phyloP scores from a whole-genome alignment of 2,113 vertebrate species.

The Lophius piscatorius region DNA sequence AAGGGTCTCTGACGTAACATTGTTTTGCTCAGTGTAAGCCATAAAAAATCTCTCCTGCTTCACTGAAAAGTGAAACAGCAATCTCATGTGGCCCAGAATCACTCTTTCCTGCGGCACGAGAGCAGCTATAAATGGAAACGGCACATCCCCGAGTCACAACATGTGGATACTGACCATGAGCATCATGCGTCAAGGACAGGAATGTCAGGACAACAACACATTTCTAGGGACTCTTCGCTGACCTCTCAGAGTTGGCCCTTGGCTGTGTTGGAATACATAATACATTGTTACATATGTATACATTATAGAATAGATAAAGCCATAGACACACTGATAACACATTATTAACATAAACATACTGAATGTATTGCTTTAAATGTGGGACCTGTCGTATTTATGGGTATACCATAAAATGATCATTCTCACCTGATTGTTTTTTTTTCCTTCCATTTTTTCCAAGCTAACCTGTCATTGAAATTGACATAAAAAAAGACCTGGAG shows the following conservation, averaged over 20 bases:
- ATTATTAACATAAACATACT: conserved; percentile 57
- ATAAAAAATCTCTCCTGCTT: conserved; percentile 31
- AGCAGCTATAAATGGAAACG: conserved; percentile 51
- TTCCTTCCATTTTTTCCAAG: conserved; percentile 30
- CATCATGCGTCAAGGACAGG: conserved; percentile 53
- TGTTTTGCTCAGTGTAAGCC: conserved; percentile 55
- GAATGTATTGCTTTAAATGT: conserved; percentile 76
- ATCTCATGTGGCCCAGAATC: conserved; percentile 48
- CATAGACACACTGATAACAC: conserved; percentile 59
- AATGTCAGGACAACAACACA: conserved; percentile 11
- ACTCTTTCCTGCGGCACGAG: conserved; percentile 15
- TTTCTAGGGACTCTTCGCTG: conserved; percentile 36
- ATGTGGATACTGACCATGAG: conserved; percentile 32
- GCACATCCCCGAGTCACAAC: conserved; percentile 35
- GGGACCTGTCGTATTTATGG: conserved; percentile 39
- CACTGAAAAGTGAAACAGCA: conserved; percentile 39
- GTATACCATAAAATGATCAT: conserved; percentile 30
- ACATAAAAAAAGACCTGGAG: conserved; percentile 51
- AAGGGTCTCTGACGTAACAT: conserved; percentile 28
- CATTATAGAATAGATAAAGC: conserved; percentile 65
- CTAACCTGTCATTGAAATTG: conserved; percentile 35
- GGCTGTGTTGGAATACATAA: conserved; percentile 41
- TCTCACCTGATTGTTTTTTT: conserved; percentile 62
- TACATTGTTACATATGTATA: conserved; percentile 48
- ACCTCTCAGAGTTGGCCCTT: conserved; percentile 46